Evolutionary conservation across 2,888 invertebrate species (phyloP), one percentile per base, ranked within the genome.

Genomic region (Lasioglossum leucozonium): DNA sequence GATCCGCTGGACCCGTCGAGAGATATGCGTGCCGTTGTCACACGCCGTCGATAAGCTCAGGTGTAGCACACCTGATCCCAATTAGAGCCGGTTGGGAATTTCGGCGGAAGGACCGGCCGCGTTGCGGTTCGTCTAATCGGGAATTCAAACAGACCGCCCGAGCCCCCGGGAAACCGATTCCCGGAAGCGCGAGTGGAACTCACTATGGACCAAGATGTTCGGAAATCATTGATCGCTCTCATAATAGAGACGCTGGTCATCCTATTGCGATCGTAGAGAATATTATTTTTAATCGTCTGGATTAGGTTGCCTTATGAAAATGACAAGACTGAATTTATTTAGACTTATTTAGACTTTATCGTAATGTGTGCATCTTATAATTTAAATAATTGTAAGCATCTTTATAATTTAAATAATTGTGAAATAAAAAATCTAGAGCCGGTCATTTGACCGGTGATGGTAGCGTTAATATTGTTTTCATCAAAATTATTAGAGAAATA

Each of bases 21-120:
- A 71, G 72, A 72, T n/a, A n/a, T 55, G 88, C 40, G 69, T 72
- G 65, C 79, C 82, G 73, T 87, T 88, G 84, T 71, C 67, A 47
- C 42, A 11, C 55, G n/a, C 55, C n/a, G 79, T 67, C 73, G 82
- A 76, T 84, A 87, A 88, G 69, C 67, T 55, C 34, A 2, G 58
- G 47, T n/a, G 58, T 75, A 75, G 81, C 75, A 78, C 76, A 51
- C 16, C 67, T 47, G 78, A 37, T 72, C 58, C 58, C 37, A 40
- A 69, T 40, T 40, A 37, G 40, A 69, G 40, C n/a, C 37, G 22
- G 22, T 22, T 67, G 67, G 22, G 69, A 69, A 69, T 69, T 69
- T 69, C 40, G 40, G 69, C 51, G 16, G 34, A 26, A 16, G n/a
- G 34, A 71, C 67, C 62, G 58, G 22, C 34, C n/a, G 30, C 44